Evolutionary conservation across 2,113 vertebrate species (phyloP).

Genomic region (Notiomystis cincta): DNA sequence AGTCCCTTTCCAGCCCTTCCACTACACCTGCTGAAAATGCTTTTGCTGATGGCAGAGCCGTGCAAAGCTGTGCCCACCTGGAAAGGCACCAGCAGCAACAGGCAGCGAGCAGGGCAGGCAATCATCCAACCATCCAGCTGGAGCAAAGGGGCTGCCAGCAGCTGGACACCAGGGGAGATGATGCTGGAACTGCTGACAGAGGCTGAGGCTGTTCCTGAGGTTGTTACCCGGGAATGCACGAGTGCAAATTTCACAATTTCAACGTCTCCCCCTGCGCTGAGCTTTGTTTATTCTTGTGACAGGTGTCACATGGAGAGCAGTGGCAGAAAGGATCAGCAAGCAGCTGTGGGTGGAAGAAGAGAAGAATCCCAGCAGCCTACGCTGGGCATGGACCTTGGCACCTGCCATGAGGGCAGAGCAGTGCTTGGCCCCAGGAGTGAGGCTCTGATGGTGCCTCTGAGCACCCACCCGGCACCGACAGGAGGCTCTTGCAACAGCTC

Average conservation of each 20-base stretch:
- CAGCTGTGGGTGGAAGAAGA: neutral
- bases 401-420: neutral
- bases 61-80: neutral
- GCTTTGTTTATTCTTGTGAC: neutral
- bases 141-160: neutral
- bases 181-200: neutral
- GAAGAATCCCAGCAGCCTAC: neutral
- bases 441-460: neutral
- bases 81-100: neutral
- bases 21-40: neutral
- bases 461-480: neutral
- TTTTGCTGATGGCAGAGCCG: neutral
- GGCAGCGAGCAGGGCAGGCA: neutral
- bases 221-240: fast-evolving
- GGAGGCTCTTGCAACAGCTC: neutral
- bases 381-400: fast-evolving
- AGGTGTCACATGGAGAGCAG: neutral
- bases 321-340: neutral
- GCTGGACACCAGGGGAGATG: neutral
- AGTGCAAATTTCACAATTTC: neutral
- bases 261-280: neutral
- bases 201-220: neutral
- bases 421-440: fast-evolving
- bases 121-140: neutral
- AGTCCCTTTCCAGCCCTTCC: neutral